Conservation (phyloP, 2,797 vertebrate genomes). For the Cottoperca gobio region DNA sequence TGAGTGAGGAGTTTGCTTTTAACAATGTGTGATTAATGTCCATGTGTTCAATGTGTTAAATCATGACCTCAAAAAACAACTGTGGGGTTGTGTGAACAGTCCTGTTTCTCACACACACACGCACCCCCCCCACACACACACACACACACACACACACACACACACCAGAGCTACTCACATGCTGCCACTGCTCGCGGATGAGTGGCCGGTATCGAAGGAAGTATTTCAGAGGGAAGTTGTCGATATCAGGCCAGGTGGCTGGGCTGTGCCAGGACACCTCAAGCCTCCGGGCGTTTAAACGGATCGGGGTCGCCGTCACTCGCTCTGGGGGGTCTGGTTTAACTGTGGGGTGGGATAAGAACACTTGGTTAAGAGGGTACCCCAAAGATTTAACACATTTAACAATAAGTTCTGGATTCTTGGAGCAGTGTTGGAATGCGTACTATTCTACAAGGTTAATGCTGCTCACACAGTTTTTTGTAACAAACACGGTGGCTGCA, state of each 20-base stretch:
- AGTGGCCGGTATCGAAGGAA: constrained; percentile 97
- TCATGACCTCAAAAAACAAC: neutral
- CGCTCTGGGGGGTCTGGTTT: constrained; percentile 97
- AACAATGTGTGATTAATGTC: constrained; percentile 22
- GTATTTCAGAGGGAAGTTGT: constrained; percentile 96
- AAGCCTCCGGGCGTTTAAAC: constrained; percentile 89
- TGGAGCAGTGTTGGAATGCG: neutral
- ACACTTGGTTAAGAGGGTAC: constrained; percentile 6
- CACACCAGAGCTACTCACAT: constrained; percentile 85
- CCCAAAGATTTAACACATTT: neutral
- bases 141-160: neutral
- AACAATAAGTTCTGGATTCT: neutral
- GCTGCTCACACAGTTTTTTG: neutral
- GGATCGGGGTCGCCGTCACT: constrained; percentile 91
- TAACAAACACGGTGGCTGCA: neutral
- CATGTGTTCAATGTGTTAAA: constrained; percentile 11
- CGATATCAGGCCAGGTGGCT: constrained; percentile 94
- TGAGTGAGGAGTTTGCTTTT: constrained; percentile 5
- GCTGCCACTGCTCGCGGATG: constrained; percentile 97
- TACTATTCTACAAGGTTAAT: neutral
- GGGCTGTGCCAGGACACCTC: constrained; percentile 97
- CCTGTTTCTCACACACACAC: neutral
- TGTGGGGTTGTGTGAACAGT: neutral
- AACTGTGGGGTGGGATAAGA: constrained; percentile 82
- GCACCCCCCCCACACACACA: neutral